phyloP scores from a whole-genome alignment of 2,888 invertebrate genomes.

The Drosophila ustulata region DNA sequence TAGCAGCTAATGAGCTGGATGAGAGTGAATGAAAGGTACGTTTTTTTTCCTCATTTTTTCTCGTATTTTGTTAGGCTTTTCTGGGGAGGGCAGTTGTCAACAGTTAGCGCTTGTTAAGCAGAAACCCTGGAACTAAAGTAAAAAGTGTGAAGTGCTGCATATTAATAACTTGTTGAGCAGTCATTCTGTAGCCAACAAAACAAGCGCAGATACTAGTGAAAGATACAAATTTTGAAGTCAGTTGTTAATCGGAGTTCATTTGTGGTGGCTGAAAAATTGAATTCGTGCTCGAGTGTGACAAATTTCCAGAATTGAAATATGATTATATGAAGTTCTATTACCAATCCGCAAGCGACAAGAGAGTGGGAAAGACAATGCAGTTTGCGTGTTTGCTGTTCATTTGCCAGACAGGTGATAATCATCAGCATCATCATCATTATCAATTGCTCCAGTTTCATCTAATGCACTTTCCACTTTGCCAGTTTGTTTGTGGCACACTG shows the following conservation, averaged over 20 bases:
- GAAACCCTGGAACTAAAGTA: conserved; percentile 22
- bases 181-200: neutral
- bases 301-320: conserved; percentile 7
- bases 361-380: conserved; percentile 30
- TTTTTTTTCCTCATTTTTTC: conserved; percentile 29
- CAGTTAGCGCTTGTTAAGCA: conserved; percentile 65
- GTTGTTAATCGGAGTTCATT: conserved; percentile 25
- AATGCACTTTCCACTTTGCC: conserved; percentile 71
- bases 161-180: conserved; percentile 48
- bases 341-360: neutral
- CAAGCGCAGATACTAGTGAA: neutral
- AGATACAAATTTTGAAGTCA: conserved; percentile 30
- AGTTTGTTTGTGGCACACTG: conserved; percentile 76
- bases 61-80: conserved; percentile 26
- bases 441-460: conserved; percentile 63
- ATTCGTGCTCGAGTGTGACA: neutral
- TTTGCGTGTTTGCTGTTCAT: conserved; percentile 48
- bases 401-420: conserved; percentile 68
- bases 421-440: conserved; percentile 34
- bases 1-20: conserved; percentile 63
- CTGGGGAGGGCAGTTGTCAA: conserved; percentile 31
- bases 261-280: conserved; percentile 3
- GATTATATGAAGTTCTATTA: conserved; percentile 17
- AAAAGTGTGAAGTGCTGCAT: conserved; percentile 59
- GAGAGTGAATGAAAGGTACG: conserved; percentile 26